Percentiles rank a stretch among this genome's conserved stretches.
Evolutionary conservation across 2,888 invertebrate species (phyloP).

Genomic region (Nemoura dubitans): DNA sequence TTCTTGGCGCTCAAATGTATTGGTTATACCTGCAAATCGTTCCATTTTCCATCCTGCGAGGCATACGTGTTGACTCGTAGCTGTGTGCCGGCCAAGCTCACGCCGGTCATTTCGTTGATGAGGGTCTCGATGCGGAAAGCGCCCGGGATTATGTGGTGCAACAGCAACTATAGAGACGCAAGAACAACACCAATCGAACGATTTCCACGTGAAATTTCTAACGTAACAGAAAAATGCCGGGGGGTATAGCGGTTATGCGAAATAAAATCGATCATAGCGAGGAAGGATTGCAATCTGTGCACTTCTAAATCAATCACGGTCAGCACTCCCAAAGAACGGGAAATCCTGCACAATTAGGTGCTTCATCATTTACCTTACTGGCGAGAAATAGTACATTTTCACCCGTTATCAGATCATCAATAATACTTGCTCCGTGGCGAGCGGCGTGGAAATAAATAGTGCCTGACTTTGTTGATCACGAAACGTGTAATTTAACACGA

Average conservation of each 20-base stretch:
- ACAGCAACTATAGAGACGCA: constrained; percentile 68
- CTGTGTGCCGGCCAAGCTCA: constrained; percentile 87
- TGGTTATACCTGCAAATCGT: constrained; percentile 75
- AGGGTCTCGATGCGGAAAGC: constrained; percentile 79
- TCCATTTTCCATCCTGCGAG: constrained; percentile 90
- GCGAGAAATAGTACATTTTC: neutral
- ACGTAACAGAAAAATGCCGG: neutral
- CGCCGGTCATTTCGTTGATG: constrained; percentile 91
- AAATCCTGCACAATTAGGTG: neutral
- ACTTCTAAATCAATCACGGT: neutral
- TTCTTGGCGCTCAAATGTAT: no score
- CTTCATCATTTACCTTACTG: neutral
- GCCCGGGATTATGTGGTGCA: constrained; percentile 89
- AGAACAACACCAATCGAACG: constrained; percentile 48
- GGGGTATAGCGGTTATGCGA: neutral
- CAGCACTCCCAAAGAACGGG: neutral
- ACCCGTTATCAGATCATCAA: neutral
- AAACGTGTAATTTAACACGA: neutral
- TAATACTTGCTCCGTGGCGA: neutral
- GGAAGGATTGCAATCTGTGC: neutral
- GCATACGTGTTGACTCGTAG: constrained; percentile 86
- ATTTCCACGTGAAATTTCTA: neutral
- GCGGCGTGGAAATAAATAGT: neutral
- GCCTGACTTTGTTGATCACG: neutral
- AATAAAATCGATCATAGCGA: neutral